Base-by-base conservation (phyloP, 2,113 vertebrate genomes). In the Cyanocitta stelleri region DNA sequence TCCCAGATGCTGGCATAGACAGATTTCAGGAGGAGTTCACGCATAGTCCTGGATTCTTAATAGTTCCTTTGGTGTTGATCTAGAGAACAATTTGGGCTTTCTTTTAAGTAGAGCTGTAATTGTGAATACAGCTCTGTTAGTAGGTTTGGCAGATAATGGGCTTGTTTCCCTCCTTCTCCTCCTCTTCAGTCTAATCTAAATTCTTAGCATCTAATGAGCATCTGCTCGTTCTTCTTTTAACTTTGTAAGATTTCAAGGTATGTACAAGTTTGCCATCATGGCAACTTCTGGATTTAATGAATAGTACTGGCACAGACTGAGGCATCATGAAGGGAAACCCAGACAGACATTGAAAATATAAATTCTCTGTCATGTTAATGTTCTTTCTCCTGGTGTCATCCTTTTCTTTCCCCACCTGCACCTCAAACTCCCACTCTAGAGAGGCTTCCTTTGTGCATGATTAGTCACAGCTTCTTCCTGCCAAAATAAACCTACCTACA, bases 391-490 rank as follows among this genome's bases (percentile, higher is more conserved):
- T 51, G 6, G 7, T 85, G 66, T 51, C 0, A 1, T 73, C 35
- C 73, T 87, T 56, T 71, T 61, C 19, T 84, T 89, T 55, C 35
- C 54, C 46, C 30, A 68, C n/a, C 43, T 3, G 6, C 61, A 59
- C 33, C 75, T 71, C 69, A 56, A 18, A 75, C 55, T 72, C 73
- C 91, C 61, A 72, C 80, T 75, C 56, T 11, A 0, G 7, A 55
- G 35, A 87, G 35, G 33, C 27, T 87, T 89, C 56, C 75, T 95
- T 89, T 89, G 64, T 94, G 32, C 55, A 4, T 3, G 37, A 64
- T 91, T 90, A 93, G 55, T 91, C 87, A 85, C 52, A 81, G 48
- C 39, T 68, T 32, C 95, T 87, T 87, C 52, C 32, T 95, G 43
- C 27, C 87, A 87, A 81, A 94, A 89, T 68, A 87, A 94, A 87